Percentiles rank a stretch among this genome's conserved stretches.
phyloP scores from a whole-genome alignment of 35 echinoderm and acorn worm species.

The Lytechinus pictus region DNA sequence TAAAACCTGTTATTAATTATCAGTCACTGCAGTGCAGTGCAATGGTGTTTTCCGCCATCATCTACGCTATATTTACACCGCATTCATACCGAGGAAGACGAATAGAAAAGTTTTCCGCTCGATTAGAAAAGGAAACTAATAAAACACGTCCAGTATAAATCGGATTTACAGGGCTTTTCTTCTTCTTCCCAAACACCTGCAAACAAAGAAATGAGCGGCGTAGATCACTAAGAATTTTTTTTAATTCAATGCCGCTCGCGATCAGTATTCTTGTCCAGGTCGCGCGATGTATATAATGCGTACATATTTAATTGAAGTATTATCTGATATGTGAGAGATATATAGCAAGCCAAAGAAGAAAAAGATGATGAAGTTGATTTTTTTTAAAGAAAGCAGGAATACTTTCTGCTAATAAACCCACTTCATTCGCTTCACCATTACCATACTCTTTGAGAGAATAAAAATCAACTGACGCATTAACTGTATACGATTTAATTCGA shows the following conservation, averaged over 20 bases:
- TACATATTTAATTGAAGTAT: background rate
- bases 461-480: background rate
- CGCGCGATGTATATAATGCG: background rate
- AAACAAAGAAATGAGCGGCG: background rate
- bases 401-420: background rate
- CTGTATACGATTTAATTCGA: background rate
- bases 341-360: background rate
- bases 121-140: conserved; percentile 13
- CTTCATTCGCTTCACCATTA: background rate
- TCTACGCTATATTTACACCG: background rate
- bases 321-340: background rate
- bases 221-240: background rate
- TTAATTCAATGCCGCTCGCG: background rate
- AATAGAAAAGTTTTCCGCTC: conserved; percentile 11
- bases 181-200: background rate
- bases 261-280: background rate
- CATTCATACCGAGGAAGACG: background rate
- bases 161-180: background rate
- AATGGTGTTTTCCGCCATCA: background rate
- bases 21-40: background rate
- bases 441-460: background rate
- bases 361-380: background rate
- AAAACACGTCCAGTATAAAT: conserved; percentile 4
- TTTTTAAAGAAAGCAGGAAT: background rate
- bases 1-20: no score